phyloP scores from a whole-genome alignment of 35 echinoderm and acorn worm species.

The Ophiothrix spiculata region DNA sequence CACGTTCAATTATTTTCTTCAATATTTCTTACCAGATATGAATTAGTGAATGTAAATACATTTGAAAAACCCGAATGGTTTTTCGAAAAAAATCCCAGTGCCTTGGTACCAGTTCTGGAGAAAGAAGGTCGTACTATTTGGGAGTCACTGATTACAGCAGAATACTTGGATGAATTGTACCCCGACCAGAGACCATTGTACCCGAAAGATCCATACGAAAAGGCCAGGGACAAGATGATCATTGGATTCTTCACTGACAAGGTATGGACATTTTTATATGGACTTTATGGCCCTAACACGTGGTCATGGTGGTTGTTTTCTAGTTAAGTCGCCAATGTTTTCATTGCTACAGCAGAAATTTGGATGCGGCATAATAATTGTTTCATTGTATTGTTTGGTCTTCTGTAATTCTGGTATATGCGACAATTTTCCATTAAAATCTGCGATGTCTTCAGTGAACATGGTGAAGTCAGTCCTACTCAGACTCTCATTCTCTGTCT shows the following conservation, averaged over 20 bases:
- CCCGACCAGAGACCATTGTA: constrained; percentile 47
- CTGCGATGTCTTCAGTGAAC: too few relatives aligned
- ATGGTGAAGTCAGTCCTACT: too few relatives aligned
- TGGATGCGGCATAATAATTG: too few relatives aligned
- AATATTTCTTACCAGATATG: too few relatives aligned
- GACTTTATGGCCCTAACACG: not conserved
- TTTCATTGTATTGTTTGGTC: too few relatives aligned
- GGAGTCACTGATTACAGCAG: constrained; percentile 42
- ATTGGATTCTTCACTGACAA: not conserved
- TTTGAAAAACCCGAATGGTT: constrained; percentile 67
- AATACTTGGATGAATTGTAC: constrained; percentile 48
- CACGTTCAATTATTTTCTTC: too few relatives aligned
- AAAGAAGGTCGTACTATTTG: constrained; percentile 49
- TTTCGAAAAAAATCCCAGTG: constrained; percentile 51
- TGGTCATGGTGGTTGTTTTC: too few relatives aligned
- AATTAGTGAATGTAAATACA: constrained; percentile 50
- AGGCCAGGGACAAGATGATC: constrained; percentile 40
- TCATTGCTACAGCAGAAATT: too few relatives aligned
- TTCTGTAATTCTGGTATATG: too few relatives aligned
- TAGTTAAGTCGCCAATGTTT: too few relatives aligned
- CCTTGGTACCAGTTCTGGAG: constrained; percentile 57
- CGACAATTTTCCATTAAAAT: too few relatives aligned
- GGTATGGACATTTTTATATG: not conserved
- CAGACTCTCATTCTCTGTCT: too few relatives aligned
- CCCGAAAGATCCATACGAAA: constrained; percentile 51